Percentiles rank a stretch among this genome's conserved stretches.
Conservation (phyloP, 2,797 vertebrate genomes). For the Basileuterus tristriatus region DNA sequence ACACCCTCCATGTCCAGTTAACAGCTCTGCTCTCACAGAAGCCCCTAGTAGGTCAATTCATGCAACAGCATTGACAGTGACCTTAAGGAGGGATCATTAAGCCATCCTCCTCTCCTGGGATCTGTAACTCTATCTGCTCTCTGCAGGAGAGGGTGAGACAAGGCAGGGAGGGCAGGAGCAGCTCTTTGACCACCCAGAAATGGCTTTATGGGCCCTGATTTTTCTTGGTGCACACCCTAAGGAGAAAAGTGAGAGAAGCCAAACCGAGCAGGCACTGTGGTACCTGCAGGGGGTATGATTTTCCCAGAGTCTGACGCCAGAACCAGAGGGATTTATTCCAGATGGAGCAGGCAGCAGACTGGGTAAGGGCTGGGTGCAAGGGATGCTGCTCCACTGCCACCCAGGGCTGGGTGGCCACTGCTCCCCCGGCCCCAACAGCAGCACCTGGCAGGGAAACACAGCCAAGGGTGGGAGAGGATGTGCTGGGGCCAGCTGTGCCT, state of each 20-base stretch:
- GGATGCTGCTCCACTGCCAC: neutral
- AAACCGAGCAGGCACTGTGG: neutral
- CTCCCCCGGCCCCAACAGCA: neutral
- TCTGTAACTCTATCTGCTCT: neutral
- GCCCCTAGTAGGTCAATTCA: constrained; percentile 28
- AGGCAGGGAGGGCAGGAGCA: neutral
- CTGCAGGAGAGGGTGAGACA: neutral
- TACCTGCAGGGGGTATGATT: neutral
- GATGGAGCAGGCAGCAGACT: accelerated
- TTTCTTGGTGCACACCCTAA: neutral
- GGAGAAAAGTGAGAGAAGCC: neutral
- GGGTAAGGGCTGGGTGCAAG: accelerated
- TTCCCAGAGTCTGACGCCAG: neutral
- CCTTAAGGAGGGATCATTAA: constrained; percentile 46
- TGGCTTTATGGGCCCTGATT: neutral
- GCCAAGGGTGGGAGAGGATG: neutral
- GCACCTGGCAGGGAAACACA: accelerated
- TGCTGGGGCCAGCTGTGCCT: neutral
- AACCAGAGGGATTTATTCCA: neutral
- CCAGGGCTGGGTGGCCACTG: neutral
- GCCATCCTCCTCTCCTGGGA: neutral
- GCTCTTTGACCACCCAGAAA: constrained; percentile 12
- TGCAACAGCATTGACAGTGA: constrained; percentile 2
- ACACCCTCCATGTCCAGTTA: neutral
- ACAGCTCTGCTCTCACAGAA: neutral